Evolutionary conservation across 2,797 vertebrate genomes (phyloP), one percentile per base, ranked within the genome.

Genomic region (Antennarius maculatus): DNA sequence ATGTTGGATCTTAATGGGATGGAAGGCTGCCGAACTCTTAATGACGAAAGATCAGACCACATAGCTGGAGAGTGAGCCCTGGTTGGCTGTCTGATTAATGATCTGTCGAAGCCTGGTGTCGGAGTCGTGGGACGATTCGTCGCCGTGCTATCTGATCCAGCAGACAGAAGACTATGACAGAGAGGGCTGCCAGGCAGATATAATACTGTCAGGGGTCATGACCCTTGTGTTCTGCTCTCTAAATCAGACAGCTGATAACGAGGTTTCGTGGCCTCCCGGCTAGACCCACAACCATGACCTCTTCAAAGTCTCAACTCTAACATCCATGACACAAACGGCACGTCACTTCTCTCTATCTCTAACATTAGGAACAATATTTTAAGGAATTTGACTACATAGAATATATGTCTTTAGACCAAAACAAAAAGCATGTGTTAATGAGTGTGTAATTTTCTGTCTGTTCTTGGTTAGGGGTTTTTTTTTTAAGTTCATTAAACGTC

Each of bases 151-250:
- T 92, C 90, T 94, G 91, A 92, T 93, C 93, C 87, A 64, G 23
- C 73, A 88, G 86, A 93, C 87, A 94, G 89, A 87, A 83, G 69
- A 74, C 77, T 86, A 78, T 93, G 91, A 95, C 87, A 89, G 92
- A 94, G 77, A 83, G 80, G 88, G 89, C 91, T 92, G 83, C 84
- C 86, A 66, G 81, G 69, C 79, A 90, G 86, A 92, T 89, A 86
- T 78, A 91, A 93, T 93, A 91, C 91, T 79, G 72, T 83, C 73
- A 86, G 90, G 88, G 88, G 89, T 83, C 83, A 65, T 76, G 91
- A 93, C 91, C 90, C 67, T 80, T 76, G 58, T 86, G 89, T 82
- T 92, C 84, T 58, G 62, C 87, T 86, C 89, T 89, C 87, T 72
- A 86, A 88, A 79, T 74, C 81, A 89, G 90, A 91, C 88, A 90